These are phyloP conservation scores for Heliangelus exortis DNA, from an alignment of 2,797 vertebrate genomes.

Conservation along the genomic window DNA sequence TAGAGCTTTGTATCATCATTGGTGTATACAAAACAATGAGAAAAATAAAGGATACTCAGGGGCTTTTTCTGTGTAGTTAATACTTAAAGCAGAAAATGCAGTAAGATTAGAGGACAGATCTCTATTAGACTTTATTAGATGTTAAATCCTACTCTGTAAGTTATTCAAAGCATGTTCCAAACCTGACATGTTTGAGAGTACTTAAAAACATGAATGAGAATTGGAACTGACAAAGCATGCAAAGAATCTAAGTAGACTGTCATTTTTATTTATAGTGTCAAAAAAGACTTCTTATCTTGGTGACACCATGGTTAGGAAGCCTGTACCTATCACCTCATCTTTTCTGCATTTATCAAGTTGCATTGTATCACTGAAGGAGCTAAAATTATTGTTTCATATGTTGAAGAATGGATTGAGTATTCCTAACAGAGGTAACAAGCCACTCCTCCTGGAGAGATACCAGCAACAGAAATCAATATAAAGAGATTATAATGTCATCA, in stretches of 20 bases:
- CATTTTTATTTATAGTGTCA: constrained; percentile 53
- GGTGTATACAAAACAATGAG: background rate
- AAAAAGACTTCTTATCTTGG: constrained; percentile 37
- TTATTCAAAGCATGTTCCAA: constrained; percentile 58
- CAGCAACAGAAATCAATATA: background rate
- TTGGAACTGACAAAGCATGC: constrained; percentile 61
- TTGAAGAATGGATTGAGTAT: background rate
- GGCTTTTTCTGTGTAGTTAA: background rate
- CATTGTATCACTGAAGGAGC: background rate
- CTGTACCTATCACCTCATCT: background rate
- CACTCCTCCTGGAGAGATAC: background rate
- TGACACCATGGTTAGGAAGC: constrained; percentile 39
- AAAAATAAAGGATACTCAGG: background rate
- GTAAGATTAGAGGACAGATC: background rate
- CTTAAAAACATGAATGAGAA: constrained; percentile 36
- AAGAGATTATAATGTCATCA: background rate
- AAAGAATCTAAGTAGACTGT: constrained; percentile 60
- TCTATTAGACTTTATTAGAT: background rate
- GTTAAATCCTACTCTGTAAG: background rate
- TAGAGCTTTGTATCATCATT: background rate
- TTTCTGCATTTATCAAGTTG: background rate
- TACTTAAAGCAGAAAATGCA: background rate
- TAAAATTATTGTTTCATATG: background rate
- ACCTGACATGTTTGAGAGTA: constrained; percentile 46
- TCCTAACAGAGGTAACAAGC: background rate